Percentiles rank a stretch among this genome's conserved stretches.
These are phyloP conservation scores for Plutella xylostella DNA, from an alignment of 2,888 invertebrate species.

Conservation along the genomic window DNA sequence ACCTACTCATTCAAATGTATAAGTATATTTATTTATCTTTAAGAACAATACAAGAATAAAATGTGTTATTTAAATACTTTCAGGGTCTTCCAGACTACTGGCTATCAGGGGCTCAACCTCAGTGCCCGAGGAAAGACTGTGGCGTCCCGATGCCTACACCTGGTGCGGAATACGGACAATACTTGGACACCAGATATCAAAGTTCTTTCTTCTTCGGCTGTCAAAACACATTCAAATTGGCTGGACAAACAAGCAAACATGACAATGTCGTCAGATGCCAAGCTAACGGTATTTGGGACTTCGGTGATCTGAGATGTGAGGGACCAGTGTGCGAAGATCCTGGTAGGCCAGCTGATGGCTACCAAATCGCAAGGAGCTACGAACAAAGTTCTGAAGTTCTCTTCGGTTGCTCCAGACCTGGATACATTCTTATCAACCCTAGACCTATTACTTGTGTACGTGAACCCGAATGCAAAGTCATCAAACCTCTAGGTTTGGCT, in stretches of 20 bases:
- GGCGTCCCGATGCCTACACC: slow-evolving; percentile 92
- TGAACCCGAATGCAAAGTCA: slow-evolving; percentile 94
- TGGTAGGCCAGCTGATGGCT: slow-evolving; percentile 92
- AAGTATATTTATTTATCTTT: neutral
- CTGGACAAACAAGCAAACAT: slow-evolving; percentile 91
- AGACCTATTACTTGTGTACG: slow-evolving; percentile 90
- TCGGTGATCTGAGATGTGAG: slow-evolving; percentile 95
- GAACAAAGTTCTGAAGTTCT: slow-evolving; percentile 92
- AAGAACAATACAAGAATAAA: neutral
- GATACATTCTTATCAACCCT: slow-evolving; percentile 92
- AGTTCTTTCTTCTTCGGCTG: slow-evolving; percentile 97
- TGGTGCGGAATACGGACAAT: slow-evolving; percentile 93
- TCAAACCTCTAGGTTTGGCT: slow-evolving; percentile 89
- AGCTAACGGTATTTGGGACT: slow-evolving; percentile 96
- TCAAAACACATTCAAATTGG: slow-evolving; percentile 93
- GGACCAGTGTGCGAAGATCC: slow-evolving; percentile 98
- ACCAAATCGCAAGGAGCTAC: slow-evolving; percentile 85
- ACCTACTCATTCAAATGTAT: neutral
- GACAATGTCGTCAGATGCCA: slow-evolving; percentile 94
- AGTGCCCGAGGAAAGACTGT: slow-evolving; percentile 91
- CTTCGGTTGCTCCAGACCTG: slow-evolving; percentile 91
- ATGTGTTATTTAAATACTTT: slow-evolving; percentile 21
- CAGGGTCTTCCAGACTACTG: slow-evolving; percentile 90
- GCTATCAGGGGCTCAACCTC: slow-evolving; percentile 87
- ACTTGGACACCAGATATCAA: slow-evolving; percentile 88